Percentiles rank a stretch among this genome's conserved stretches.
Conservation (phyloP, 2,797 vertebrate genomes). For the Etheostoma perlongum region DNA sequence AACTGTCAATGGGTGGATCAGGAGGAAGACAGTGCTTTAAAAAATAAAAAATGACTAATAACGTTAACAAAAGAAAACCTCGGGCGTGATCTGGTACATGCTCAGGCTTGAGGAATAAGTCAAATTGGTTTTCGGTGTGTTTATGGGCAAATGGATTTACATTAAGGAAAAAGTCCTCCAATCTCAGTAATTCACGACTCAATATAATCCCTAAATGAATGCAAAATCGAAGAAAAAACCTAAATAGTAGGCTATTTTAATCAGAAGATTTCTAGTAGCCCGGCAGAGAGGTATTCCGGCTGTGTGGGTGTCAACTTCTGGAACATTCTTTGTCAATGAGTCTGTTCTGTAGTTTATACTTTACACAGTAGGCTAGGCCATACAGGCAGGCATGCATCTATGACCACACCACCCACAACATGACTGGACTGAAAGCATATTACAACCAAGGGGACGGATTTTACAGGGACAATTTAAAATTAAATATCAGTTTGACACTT, state of each 20-base stretch:
- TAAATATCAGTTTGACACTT: background rate
- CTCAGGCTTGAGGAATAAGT: rapidly evolving
- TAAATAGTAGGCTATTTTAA: background rate
- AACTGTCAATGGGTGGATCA: too few relatives aligned
- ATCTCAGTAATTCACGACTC: background rate
- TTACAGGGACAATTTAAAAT: background rate
- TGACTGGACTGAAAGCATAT: background rate
- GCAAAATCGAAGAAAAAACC: background rate
- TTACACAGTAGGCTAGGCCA: background rate
- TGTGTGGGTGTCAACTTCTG: constrained; percentile 45
- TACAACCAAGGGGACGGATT: background rate
- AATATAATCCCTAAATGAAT: background rate
- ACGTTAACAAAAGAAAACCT: background rate
- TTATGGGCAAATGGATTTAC: background rate
- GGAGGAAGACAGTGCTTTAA: constrained; percentile 9
- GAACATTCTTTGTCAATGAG: constrained; percentile 49
- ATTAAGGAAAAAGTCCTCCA: background rate
- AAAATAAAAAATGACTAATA: too few relatives aligned
- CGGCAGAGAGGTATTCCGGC: background rate
- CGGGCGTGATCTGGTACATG: rapidly evolving
- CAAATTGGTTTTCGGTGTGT: background rate
- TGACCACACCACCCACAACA: background rate
- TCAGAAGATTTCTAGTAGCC: too few relatives aligned
- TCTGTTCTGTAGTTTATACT: background rate
- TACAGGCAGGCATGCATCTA: background rate